Conservation (phyloP, 1,140 invertebrate species). For the Lordiphosa stackelbergi region DNA sequence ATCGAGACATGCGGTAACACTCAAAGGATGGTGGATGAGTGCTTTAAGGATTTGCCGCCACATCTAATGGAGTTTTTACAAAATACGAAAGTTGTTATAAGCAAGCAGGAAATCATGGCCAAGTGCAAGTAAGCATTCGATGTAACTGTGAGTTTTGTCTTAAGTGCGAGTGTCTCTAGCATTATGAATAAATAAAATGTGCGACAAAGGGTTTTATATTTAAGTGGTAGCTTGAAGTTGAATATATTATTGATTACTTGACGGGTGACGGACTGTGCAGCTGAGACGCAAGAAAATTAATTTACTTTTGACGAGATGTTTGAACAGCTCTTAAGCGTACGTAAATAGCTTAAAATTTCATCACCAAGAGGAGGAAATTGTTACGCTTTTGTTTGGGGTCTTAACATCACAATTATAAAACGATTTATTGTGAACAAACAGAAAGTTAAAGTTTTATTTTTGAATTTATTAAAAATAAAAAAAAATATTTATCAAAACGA, state of each 20-base stretch:
- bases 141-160: neutral
- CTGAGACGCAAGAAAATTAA: neutral
- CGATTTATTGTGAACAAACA: neutral
- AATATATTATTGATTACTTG: slow-evolving; percentile 39
- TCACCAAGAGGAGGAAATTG: too few species aligned
- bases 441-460: neutral
- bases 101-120: slow-evolving; percentile 57
- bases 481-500: too few species aligned
- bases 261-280: neutral
- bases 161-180: neutral
- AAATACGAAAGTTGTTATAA: slow-evolving; percentile 65
- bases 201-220: neutral
- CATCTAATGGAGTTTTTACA: slow-evolving; percentile 71
- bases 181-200: neutral
- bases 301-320: neutral
- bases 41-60: slow-evolving; percentile 71
- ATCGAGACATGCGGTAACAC: slow-evolving; percentile 57
- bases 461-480: too few species aligned
- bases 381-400: too few species aligned
- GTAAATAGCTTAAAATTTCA: too few species aligned
- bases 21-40: slow-evolving; percentile 69
- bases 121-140: slow-evolving; percentile 71
- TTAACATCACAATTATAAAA: too few species aligned
- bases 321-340: neutral
- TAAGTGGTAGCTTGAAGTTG: neutral